Base-by-base conservation (phyloP, 2,888 invertebrate genomes). In the Pyrocoelia pectoralis region DNA sequence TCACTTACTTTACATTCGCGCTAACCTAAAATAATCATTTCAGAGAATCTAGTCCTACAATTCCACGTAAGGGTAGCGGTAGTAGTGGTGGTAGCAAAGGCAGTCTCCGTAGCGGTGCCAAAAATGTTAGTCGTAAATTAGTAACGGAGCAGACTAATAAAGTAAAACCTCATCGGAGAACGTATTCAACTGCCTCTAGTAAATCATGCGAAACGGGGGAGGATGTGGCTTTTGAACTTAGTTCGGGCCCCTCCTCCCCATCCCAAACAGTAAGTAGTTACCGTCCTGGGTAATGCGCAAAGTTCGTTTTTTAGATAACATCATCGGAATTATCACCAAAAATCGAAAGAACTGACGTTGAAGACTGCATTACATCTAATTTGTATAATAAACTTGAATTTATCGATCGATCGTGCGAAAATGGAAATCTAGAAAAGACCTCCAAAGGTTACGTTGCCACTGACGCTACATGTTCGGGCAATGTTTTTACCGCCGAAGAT, bases 231-330 rank as follows among this genome's bases (percentile, higher is more conserved):
- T 84, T 56, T 77, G 84, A 77, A 82, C 84, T 79, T 80, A 81
- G 74, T 82, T 86, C 77, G 80, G 84, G 75, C 83, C 84, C 75
- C 84, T 85, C 81, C 84, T 85, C 81, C 85, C 86, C 77, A 85
- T 86, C 78, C 88, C 88, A 79, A 89, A 89, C 86, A 5, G 19
- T 19, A 15, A 15, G 40, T 53, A 3, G 15, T 6, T 53, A 6
- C 24, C 24, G 24, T 24, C 24, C 6, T 24, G n/a, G n/a, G n/a
- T n/a, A n/a, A n/a, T 12, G 51, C 15, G 3, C 12, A n/a, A 33
- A 52, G n/a, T n/a, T n/a, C n/a, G 6, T 4, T 51, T 51, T 51
- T 51, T 15, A 48, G 13, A 19, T n/a, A 46, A 13, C 3, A 24
- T 18, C 33, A 2, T 18, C 24, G n/a, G 29, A 12, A 12, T 2